A percentile compares a stretch with the other conserved stretches of the same genome.
These are phyloP conservation scores for Drosophila setifemur DNA, from an alignment of 1,140 invertebrate species.

Conservation along the genomic window DNA sequence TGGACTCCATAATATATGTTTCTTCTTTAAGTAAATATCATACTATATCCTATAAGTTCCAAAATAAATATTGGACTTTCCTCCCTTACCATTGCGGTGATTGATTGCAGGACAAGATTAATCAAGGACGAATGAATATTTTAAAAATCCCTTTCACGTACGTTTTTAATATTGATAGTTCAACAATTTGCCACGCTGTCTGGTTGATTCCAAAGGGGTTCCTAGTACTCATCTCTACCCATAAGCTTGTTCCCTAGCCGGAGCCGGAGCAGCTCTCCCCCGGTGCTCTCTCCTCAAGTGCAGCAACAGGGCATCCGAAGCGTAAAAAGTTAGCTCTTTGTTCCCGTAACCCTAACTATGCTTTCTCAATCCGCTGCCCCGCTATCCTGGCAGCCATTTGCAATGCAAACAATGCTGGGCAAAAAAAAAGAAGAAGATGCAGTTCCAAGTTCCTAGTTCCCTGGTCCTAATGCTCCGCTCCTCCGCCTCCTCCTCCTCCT, in stretches of 20 bases:
- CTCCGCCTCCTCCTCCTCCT: no score
- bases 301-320: conserved; percentile 74
- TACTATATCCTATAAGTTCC: no score
- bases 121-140: conserved; percentile 41
- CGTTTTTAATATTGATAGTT: conserved; percentile 33
- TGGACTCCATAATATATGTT: not conserved
- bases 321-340: conserved; percentile 72
- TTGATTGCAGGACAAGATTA: conserved; percentile 28
- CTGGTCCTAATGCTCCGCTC: not conserved
- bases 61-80: conserved; percentile 2
- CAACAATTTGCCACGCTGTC: conserved; percentile 22
- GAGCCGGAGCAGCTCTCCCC: not conserved
- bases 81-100: conserved; percentile 4
- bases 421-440: conserved; percentile 3
- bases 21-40: not conserved
- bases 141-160: conserved; percentile 37
- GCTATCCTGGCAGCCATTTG: conserved; percentile 24
- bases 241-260: not conserved
- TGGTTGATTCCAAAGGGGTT: conserved; percentile 4
- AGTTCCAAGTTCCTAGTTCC: not conserved
- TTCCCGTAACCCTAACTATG: conserved; percentile 31
- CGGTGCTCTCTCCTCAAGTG: not conserved
- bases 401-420: conserved; percentile 66
- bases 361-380: conserved; percentile 12
- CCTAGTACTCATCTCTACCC: conserved; percentile 31